phyloP scores from a whole-genome alignment of 1,140 invertebrate species.

The Musca domestica region DNA sequence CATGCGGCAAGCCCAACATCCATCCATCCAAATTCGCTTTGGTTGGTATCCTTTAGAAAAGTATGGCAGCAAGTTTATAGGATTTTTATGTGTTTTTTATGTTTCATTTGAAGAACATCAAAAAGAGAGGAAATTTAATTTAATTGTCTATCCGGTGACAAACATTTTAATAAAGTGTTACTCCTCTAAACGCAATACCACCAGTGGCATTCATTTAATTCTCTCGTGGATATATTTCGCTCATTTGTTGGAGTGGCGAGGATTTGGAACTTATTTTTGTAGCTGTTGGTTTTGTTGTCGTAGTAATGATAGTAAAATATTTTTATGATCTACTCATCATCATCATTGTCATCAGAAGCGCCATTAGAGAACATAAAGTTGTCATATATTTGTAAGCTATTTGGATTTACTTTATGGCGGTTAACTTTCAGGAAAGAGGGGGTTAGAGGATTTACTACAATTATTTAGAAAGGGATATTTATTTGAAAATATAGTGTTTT shows the following conservation, averaged over 20 bases:
- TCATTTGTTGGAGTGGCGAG: conserved; percentile 8
- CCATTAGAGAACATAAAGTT: no score
- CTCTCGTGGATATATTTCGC: no score
- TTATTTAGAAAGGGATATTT: no score
- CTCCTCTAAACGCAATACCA: neutral
- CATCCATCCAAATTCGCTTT: no score
- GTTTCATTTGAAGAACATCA: conserved; percentile 47
- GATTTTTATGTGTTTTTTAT: conserved; percentile 52
- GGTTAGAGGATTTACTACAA: no score
- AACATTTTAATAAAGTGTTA: conserved; percentile 30
- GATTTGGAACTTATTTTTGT: neutral
- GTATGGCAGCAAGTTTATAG: conserved; percentile 36
- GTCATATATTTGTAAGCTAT: no score
- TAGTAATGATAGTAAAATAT: neutral
- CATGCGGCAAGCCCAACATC: no score
- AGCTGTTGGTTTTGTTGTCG: neutral
- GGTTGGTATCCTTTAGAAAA: no score
- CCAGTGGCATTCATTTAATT: neutral
- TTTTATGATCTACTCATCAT: conserved; percentile 16
- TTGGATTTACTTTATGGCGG: no score
- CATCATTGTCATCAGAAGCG: neutral
- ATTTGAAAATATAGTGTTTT: no score
- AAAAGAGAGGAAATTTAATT: conserved; percentile 36
- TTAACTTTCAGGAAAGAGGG: no score
- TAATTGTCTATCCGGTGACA: conserved; percentile 55